These are phyloP conservation scores for Brachycybe producta DNA, from an alignment of 2,888 invertebrate genomes.

Conservation along the genomic window DNA sequence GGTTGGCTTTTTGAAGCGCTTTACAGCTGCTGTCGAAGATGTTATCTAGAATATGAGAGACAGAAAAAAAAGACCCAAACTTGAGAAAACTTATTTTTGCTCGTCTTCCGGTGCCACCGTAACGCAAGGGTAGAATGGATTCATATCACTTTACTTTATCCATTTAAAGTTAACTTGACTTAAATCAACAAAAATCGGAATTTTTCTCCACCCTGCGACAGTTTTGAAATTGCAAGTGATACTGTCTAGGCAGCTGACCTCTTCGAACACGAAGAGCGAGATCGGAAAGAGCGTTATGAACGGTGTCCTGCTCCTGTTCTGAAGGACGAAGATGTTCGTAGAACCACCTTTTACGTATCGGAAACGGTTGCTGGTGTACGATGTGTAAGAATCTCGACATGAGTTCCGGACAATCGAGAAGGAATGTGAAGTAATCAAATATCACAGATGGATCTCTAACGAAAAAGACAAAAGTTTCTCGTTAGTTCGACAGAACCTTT, in stretches of 20 bases:
- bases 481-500: too few relatives aligned
- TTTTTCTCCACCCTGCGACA: too few relatives aligned
- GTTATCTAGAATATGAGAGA: constrained; percentile 23
- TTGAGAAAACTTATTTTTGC: not conserved
- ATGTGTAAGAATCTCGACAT: constrained; percentile 30
- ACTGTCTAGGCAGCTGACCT: too few relatives aligned
- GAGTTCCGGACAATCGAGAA: constrained; percentile 30
- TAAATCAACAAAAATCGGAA: too few relatives aligned
- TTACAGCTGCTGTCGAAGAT: constrained; percentile 31
- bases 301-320: constrained; percentile 21
- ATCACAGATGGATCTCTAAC: constrained; percentile 30
- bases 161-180: too few relatives aligned
- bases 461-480: too few relatives aligned
- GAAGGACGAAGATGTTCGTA: constrained; percentile 28
- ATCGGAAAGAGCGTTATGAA: constrained; percentile 24
- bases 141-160: too few relatives aligned
- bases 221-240: too few relatives aligned
- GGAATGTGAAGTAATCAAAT: constrained; percentile 32
- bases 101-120: too few relatives aligned
- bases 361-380: constrained; percentile 29
- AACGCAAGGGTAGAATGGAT: too few relatives aligned
- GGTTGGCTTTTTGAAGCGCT: constrained; percentile 25
- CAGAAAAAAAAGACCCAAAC: not conserved
- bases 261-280: constrained; percentile 26
- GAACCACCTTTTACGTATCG: constrained; percentile 29